These are phyloP conservation scores for Rhimphoctona megacephalus DNA, from an alignment of 2,888 invertebrate genomes.

Conservation along the genomic window DNA sequence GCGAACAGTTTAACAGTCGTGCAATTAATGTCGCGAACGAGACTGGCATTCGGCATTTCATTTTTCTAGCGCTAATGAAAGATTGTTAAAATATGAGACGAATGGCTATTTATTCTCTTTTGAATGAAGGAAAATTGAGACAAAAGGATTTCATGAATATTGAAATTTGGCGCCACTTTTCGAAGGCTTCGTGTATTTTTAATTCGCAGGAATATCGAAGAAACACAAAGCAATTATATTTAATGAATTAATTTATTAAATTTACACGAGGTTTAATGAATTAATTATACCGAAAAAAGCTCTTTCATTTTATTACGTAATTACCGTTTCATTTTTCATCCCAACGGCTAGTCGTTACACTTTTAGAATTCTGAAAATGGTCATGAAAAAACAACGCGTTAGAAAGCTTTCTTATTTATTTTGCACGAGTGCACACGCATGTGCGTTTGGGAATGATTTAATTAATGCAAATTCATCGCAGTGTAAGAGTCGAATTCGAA, in stretches of 20 bases:
- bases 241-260: background rate
- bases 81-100: background rate
- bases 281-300: background rate
- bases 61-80: background rate
- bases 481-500: background rate
- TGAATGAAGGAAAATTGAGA: slow-evolving; percentile 6
- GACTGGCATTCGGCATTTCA: slow-evolving; percentile 24
- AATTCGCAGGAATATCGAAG: background rate
- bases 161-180: slow-evolving; percentile 1
- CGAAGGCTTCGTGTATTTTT: slow-evolving; percentile 4
- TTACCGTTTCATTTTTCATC: background rate
- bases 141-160: slow-evolving; percentile 1
- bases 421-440: slow-evolving; percentile 29
- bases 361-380: slow-evolving; percentile 35
- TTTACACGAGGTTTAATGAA: background rate
- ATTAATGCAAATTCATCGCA: background rate
- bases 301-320: background rate
- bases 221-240: background rate
- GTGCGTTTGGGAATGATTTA: background rate
- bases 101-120: background rate
- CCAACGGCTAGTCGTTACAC: slow-evolving; percentile 33
- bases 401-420: slow-evolving; percentile 23
- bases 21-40: slow-evolving; percentile 58
- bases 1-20: slow-evolving; percentile 44
- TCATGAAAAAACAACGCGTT: slow-evolving; percentile 11